A percentile compares a stretch with the other conserved stretches of the same genome.
Conservation (phyloP, 2,797 vertebrate genomes). For the Furcifer pardalis region DNA sequence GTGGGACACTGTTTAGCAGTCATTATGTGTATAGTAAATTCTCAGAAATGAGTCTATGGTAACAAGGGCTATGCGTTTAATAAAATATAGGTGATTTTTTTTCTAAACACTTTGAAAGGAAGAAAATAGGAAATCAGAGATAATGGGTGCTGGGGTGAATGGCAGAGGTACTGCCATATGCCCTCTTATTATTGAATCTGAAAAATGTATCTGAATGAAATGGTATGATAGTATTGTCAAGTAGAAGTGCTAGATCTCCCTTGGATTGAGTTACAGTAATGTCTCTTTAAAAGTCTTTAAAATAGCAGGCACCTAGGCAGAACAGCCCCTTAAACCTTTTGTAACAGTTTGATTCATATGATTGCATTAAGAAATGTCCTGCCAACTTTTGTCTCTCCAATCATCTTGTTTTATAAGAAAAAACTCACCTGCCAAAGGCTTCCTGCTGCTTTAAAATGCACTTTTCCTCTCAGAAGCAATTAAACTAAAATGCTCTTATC, state of each 20-base stretch:
- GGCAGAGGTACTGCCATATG: not conserved
- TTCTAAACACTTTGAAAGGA: not conserved
- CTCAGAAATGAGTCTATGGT: not conserved
- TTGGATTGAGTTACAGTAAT: not conserved
- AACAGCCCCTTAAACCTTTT: not conserved
- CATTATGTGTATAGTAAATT: not conserved
- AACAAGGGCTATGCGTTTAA: not conserved
- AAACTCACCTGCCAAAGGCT: slow-evolving; percentile 4
- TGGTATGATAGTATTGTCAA: not conserved
- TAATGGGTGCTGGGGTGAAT: too few relatives aligned
- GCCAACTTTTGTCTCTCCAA: slow-evolving; percentile 2
- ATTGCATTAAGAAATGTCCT: slow-evolving; percentile 3
- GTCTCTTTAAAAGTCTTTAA: not conserved
- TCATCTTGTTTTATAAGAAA: not conserved
- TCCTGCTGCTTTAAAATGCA: slow-evolving; percentile 10
- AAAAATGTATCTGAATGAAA: not conserved
- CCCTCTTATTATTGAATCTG: not conserved
- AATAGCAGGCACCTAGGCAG: not conserved
- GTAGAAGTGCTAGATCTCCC: not conserved
- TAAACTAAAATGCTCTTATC: not conserved
- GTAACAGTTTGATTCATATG: not conserved
- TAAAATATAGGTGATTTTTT: not conserved
- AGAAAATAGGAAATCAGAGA: not conserved
- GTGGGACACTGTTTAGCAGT: not conserved
- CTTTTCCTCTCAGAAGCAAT: not conserved